Evolutionary conservation across 2,888 invertebrate genomes (phyloP), one percentile per base, ranked within the genome.

Genomic region (Idaea aversata): DNA sequence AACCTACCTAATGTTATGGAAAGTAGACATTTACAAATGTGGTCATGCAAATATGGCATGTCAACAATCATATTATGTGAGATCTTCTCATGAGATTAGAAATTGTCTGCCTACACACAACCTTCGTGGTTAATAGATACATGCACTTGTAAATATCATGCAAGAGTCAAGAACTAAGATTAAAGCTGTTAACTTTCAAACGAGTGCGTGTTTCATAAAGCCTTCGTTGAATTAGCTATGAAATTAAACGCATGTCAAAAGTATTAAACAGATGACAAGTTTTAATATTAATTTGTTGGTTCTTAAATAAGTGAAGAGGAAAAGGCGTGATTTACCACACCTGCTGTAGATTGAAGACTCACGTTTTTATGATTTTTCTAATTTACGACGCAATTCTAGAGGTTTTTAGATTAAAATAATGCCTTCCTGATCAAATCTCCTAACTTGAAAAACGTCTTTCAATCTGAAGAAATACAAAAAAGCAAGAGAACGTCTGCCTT

Each of bases 321-420:
- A 73, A 74, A 73, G 76, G 74, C 73, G 80, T 82, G 79, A 79
- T 79, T 75, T 71, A 77, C 79, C 82, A 83, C 84, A 84, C 84
- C 85, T 84, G 77, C 67, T 64, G 73, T 73, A 80, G 76, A 77
- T 83, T 75, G 75, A 77, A 77, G 77, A 78, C 71, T 73, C 77
- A 77, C 72, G 73, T 65, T 77, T 76, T 81, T 80, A 47, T 77
- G 72, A 75, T 77, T 76, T 79, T 77, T 73, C 75, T 77, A 77
- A 82, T 80, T 81, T 79, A 80, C 75, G 63, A 61, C 7, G 59
- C 61, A 65, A 63, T 62, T 60, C 47, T 47, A 47, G 36, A 36
- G 10, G 47, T 47, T 47, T 47, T 47, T 47, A 6, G 7, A 47
- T 47, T 47, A 47, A 47, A 47, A 47, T 25, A 25, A 25, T 25